phyloP scores from a whole-genome alignment of 1,140 invertebrate genomes.

The Daktulosphaira vitifoliae region DNA sequence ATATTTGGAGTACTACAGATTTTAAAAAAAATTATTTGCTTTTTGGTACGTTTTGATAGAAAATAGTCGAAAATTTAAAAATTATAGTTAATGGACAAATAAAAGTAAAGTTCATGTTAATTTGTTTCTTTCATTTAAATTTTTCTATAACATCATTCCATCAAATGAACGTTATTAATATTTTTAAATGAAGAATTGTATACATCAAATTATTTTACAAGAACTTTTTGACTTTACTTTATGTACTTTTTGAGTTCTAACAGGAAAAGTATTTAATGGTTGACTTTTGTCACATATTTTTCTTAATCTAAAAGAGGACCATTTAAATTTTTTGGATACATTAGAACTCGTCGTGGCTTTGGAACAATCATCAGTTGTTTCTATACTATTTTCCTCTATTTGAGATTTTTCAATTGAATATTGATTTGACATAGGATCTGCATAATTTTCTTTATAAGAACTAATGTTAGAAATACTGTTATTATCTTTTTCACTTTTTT shows the following conservation, averaged over 20 bases:
- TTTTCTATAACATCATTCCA: background rate
- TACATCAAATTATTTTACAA: slow-evolving; percentile 3
- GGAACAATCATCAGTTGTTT: too few relatives aligned
- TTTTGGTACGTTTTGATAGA: too few relatives aligned
- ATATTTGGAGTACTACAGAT: too few relatives aligned
- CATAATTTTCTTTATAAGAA: too few relatives aligned
- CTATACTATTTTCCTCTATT: background rate
- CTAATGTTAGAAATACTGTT: too few relatives aligned
- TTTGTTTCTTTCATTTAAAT: background rate
- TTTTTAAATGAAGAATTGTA: background rate
- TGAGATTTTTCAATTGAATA: background rate
- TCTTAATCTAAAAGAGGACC: slow-evolving; percentile 2
- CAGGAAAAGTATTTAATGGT: too few relatives aligned
- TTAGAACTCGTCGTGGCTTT: background rate
- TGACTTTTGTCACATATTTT: background rate
- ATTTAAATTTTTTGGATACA: slow-evolving; percentile 4
- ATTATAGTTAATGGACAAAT: background rate
- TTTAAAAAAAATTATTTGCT: too few relatives aligned
- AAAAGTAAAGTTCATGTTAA: background rate
- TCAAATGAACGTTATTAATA: background rate
- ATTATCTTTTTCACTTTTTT: background rate
- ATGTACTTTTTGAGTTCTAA: background rate
- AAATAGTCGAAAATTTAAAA: background rate
- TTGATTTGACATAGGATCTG: background rate
- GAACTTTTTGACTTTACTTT: background rate